These are phyloP conservation scores for Probaryconus sp. DNA, from an alignment of 1,140 invertebrate species.

Conservation along the genomic window DNA sequence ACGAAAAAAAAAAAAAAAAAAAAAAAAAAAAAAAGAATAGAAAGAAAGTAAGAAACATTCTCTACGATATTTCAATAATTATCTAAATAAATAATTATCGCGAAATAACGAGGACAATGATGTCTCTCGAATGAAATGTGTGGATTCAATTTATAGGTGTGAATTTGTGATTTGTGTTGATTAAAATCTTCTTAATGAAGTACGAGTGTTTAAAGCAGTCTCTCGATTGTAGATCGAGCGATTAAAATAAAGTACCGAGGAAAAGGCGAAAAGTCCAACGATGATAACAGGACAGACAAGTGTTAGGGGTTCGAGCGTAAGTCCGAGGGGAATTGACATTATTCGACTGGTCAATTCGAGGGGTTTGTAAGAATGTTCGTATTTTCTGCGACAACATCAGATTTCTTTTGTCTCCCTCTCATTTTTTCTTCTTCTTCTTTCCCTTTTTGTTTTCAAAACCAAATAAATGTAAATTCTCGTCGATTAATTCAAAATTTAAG, in stretches of 20 bases:
- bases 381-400: constrained; percentile 60
- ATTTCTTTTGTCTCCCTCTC: constrained; percentile 18
- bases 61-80: too few species aligned
- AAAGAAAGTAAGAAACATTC: too few species aligned
- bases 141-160: too few species aligned
- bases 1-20: too few species aligned
- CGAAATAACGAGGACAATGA: too few species aligned
- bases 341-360: constrained; percentile 54
- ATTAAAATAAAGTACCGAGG: constrained; percentile 20
- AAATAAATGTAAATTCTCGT: background rate
- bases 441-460: background rate
- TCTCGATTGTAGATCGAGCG: constrained; percentile 29
- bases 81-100: too few species aligned
- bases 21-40: too few species aligned
- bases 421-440: constrained; percentile 4
- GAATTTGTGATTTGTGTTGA: too few species aligned
- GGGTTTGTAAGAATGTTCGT: constrained; percentile 58
- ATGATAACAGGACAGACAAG: constrained; percentile 57
- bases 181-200: too few species aligned
- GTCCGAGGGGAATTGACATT: constrained; percentile 55
- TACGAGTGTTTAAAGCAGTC: constrained; percentile 9
- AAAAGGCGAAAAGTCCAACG: constrained; percentile 28
- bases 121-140: too few species aligned
- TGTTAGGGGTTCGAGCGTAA: constrained; percentile 24
- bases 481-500: constrained; percentile 17